phyloP scores from a whole-genome alignment of 2,797 vertebrate species.

The Oophaga sylvatica region DNA sequence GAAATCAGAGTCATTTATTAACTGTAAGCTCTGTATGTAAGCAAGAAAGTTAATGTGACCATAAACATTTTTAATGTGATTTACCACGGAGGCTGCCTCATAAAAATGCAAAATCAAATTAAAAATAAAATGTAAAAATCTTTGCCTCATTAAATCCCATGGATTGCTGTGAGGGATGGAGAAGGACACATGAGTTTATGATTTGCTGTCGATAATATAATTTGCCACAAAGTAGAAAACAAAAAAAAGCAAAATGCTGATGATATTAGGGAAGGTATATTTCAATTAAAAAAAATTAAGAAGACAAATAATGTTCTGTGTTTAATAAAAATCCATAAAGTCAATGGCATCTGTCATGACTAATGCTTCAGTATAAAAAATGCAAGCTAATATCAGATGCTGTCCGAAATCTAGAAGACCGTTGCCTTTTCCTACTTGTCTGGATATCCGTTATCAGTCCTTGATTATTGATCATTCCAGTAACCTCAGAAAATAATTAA shows the following conservation, averaged over 20 bases:
- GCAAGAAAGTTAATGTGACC: constrained; percentile 74
- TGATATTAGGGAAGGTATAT: constrained; percentile 57
- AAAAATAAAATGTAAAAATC: constrained; percentile 77
- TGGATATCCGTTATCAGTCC: constrained; percentile 13
- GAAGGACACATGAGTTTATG: constrained; percentile 57
- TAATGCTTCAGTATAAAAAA: constrained; percentile 57
- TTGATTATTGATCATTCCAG: neutral
- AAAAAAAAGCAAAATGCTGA: constrained; percentile 38
- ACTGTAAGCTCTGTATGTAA: constrained; percentile 71
- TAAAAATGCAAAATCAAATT: constrained; percentile 82
- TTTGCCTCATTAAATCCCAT: constrained; percentile 70
- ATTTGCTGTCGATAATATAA: constrained; percentile 54
- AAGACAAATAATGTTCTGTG: constrained; percentile 49
- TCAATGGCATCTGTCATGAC: constrained; percentile 41
- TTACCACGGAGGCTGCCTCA: constrained; percentile 75
- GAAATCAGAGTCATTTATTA: constrained; percentile 81
- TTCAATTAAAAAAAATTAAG: constrained; percentile 61
- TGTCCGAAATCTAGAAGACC: constrained; percentile 19
- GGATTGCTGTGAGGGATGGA: constrained; percentile 62
- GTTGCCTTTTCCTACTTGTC: constrained; percentile 20
- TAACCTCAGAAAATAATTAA: neutral
- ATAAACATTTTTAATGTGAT: constrained; percentile 80
- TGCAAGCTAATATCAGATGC: constrained; percentile 29
- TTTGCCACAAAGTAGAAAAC: constrained; percentile 53
- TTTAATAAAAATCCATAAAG: constrained; percentile 59